phyloP scores from a whole-genome alignment of 2,888 invertebrate species.

The Lasioglossum vierecki region DNA sequence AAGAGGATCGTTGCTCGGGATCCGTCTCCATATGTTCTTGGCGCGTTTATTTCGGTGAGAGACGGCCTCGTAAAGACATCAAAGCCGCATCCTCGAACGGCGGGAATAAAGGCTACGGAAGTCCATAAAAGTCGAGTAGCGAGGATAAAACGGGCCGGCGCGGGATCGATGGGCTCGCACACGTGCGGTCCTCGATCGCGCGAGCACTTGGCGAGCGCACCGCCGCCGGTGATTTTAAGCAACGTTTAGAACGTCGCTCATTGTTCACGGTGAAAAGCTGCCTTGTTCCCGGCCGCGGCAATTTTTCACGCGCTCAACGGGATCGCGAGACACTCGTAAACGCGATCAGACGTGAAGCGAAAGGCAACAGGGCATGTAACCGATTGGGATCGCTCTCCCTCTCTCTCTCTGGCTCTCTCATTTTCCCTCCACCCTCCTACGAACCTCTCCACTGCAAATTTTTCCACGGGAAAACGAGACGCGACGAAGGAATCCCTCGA shows the following conservation, averaged over 20 bases:
- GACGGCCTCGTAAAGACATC: constrained; percentile 57
- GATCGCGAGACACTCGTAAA: constrained; percentile 32
- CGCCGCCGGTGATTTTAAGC: constrained; percentile 17
- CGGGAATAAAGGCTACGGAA: constrained; percentile 50
- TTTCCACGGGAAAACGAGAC: background rate
- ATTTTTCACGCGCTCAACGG: constrained; percentile 28
- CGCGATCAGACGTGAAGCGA: constrained; percentile 39
- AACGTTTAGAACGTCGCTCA: constrained; percentile 34
- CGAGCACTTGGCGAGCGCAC: background rate
- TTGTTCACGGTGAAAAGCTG: constrained; percentile 27
- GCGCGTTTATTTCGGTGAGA: constrained; percentile 51
- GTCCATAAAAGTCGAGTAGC: constrained; percentile 51
- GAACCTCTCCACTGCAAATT: background rate
- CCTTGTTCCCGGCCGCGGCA: constrained; percentile 9
- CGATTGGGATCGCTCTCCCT: constrained; percentile 19
- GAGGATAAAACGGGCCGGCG: constrained; percentile 17
- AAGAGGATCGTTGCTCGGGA: constrained; percentile 13
- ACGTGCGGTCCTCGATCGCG: constrained; percentile 1
- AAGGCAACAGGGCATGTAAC: constrained; percentile 39
- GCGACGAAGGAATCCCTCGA: background rate
- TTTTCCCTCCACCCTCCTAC: background rate
- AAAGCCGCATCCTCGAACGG: constrained; percentile 47
- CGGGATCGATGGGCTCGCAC: constrained; percentile 39
- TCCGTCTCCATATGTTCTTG: constrained; percentile 27
- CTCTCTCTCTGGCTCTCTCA: no score